Evolutionary conservation across 2,888 invertebrate genomes (phyloP).

Genomic region (Cheilosia urbana): DNA sequence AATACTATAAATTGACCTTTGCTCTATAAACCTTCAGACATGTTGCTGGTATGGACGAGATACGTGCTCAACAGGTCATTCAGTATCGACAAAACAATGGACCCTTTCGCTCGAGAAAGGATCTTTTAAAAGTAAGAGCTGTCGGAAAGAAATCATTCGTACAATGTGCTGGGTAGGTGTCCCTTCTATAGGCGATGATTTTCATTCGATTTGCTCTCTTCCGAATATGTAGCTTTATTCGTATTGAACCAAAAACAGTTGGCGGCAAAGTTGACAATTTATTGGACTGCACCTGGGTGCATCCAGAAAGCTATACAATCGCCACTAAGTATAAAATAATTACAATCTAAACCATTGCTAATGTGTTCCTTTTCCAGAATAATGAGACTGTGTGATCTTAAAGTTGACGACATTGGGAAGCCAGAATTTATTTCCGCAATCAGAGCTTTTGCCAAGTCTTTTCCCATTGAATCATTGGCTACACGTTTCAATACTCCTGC

Average conservation of each 20-base stretch:
- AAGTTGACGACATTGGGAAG: slow-evolving; percentile 83
- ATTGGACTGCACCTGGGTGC: slow-evolving; percentile 93
- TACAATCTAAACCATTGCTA: background rate
- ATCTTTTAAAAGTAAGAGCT: slow-evolving; percentile 90
- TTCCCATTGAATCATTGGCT: slow-evolving; percentile 83
- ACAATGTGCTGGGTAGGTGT: slow-evolving; percentile 93
- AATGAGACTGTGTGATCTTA: slow-evolving; percentile 78
- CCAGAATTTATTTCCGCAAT: slow-evolving; percentile 83
- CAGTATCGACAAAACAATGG: slow-evolving; percentile 89
- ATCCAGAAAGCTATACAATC: slow-evolving; percentile 94
- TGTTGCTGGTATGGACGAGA: slow-evolving; percentile 92
- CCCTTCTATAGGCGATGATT: background rate
- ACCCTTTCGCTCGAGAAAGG: slow-evolving; percentile 89
- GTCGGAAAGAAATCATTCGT: slow-evolving; percentile 93
- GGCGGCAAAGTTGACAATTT: slow-evolving; percentile 81
- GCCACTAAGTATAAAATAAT: slow-evolving; percentile 85
- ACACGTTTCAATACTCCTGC: slow-evolving; percentile 86
- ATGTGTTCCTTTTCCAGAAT: slow-evolving; percentile 1
- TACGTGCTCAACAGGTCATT: slow-evolving; percentile 91
- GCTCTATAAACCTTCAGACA: slow-evolving; percentile 85
- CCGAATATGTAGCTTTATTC: slow-evolving; percentile 80
- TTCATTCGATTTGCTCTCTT: background rate
- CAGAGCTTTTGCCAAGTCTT: slow-evolving; percentile 76
- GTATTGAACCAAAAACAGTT: slow-evolving; percentile 83
- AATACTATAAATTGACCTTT: background rate